Conservation (phyloP, 2,888 invertebrate genomes). For the Azorinus chamasolen region DNA sequence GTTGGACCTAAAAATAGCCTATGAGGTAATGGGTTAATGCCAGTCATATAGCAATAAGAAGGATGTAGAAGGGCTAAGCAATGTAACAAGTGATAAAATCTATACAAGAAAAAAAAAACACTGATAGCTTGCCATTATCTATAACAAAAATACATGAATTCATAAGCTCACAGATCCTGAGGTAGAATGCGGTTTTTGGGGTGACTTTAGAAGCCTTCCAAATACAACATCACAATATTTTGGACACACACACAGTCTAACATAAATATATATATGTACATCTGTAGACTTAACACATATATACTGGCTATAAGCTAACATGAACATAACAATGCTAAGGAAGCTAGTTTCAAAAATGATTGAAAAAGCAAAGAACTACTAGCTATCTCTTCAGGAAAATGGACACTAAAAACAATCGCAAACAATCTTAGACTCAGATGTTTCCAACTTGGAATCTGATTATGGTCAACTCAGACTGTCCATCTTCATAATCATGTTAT, state of each 20-base stretch:
- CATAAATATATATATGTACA: slow-evolving; percentile 10
- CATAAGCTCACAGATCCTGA: slow-evolving; percentile 43
- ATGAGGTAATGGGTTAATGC: too few species aligned
- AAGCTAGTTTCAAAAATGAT: background rate
- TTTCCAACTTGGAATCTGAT: too few species aligned
- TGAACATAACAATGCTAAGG: background rate
- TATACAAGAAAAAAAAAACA: slow-evolving; percentile 7
- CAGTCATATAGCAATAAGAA: too few species aligned
- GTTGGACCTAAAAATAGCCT: too few species aligned
- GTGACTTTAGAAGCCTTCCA: slow-evolving; percentile 53
- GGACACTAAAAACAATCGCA: too few species aligned
- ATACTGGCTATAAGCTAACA: slow-evolving; percentile 15
- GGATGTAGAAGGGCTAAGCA: too few species aligned
- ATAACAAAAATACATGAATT: background rate
- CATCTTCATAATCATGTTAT: too few species aligned
- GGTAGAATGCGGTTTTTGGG: slow-evolving; percentile 44
- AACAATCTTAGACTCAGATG: too few species aligned
- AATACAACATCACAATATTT: slow-evolving; percentile 8
- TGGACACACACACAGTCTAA: slow-evolving; percentile 3
- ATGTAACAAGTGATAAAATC: slow-evolving; percentile 4
- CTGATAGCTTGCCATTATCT: slow-evolving; percentile 1
- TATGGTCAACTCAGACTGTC: too few species aligned
- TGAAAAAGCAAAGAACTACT: too few species aligned
- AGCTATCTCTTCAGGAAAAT: too few species aligned
- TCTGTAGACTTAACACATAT: slow-evolving; percentile 6